Base-by-base conservation (phyloP, 2,113 vertebrate species). In the Myotis brandtii region DNA sequence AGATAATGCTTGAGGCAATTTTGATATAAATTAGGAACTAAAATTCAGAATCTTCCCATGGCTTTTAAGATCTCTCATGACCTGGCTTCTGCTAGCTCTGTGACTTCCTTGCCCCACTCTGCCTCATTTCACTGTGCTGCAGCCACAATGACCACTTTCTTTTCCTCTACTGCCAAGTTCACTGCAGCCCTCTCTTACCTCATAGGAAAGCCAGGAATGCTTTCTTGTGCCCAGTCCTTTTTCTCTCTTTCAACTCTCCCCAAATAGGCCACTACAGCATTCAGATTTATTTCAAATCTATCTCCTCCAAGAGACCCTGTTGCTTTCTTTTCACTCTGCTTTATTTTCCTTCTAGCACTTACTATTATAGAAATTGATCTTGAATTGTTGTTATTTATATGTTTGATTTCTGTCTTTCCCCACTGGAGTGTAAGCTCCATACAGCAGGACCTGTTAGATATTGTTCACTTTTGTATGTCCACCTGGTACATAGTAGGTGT, bases 321-420 rank as follows among this genome's bases (percentile, higher is more conserved):
- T 69, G 23, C 34, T 72, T 56, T 48, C 27, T 73, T 94, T 94
- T 66, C 43, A 86, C 18, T 0, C 25, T 72, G 40, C 69, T 73
- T 80, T 80, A 40, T 69, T 92, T 89, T 81, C 27, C n/a, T 75
- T 86, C 30, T 40, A 85, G 32, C 18, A 27, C 54, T 91, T 91
- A n/a, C 16, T 21, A 18, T 73, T 17, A 62, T 89, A 76, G 80
- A 84, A 79, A 64, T 27, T 54, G 32, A 69, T 69, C 48, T 69
- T 67, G 69, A 25, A 43, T 67, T 54, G 16, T 50, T 73, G 37
- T 89, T 67, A 72, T 69, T 30, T 43, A 66, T 10, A 5, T 48
- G 17, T 86, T 86, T 85, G 85, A 85, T 96, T 73, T 83, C 37
- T 66, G 11, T 81, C 75, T 93, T 34, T 79, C 37, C 9, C 37